Conservation (phyloP, 2,888 invertebrate species). For the Lymantria dispar region DNA sequence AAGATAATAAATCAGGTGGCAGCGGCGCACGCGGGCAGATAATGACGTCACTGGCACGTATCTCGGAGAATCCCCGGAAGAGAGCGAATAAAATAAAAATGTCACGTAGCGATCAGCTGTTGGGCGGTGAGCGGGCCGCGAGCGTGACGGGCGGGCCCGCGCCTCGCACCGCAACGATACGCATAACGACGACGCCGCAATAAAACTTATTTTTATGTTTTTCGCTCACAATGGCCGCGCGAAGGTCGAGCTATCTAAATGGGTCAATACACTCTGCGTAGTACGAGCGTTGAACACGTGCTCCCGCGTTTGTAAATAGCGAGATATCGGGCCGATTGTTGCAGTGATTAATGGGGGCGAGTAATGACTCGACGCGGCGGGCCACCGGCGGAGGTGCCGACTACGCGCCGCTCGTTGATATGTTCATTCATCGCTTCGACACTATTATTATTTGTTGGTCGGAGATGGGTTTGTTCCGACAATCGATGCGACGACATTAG, state of each 20-base stretch:
- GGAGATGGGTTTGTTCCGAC: conserved; percentile 76
- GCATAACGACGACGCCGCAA: conserved; percentile 82
- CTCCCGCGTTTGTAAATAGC: conserved; percentile 82
- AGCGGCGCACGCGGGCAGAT: conserved; percentile 64
- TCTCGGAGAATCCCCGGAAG: conserved; percentile 81
- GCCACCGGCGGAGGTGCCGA: conserved; percentile 31
- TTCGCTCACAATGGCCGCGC: conserved; percentile 83
- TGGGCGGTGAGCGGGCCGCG: conserved; percentile 61
- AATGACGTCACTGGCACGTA: conserved; percentile 80
- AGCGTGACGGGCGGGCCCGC: conserved; percentile 64
- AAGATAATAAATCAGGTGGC: conserved; percentile 74
- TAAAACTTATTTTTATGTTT: conserved; percentile 83
- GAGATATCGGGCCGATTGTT: conserved; percentile 83
- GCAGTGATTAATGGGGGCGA: conserved; percentile 82
- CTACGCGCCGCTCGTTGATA: conserved; percentile 71
- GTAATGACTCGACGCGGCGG: conserved; percentile 73
- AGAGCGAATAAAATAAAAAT: conserved; percentile 81
- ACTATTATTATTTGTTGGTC: conserved; percentile 69
- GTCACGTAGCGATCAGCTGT: conserved; percentile 83
- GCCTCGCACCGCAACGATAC: conserved; percentile 63
- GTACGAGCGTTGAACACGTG: conserved; percentile 79
- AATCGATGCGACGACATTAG: conserved; percentile 73
- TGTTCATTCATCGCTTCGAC: conserved; percentile 76
- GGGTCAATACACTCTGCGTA: conserved; percentile 82
- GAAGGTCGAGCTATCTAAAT: conserved; percentile 83